Conservation (phyloP, 2,113 vertebrate species). For the Cyprinodon brontotheroides region DNA sequence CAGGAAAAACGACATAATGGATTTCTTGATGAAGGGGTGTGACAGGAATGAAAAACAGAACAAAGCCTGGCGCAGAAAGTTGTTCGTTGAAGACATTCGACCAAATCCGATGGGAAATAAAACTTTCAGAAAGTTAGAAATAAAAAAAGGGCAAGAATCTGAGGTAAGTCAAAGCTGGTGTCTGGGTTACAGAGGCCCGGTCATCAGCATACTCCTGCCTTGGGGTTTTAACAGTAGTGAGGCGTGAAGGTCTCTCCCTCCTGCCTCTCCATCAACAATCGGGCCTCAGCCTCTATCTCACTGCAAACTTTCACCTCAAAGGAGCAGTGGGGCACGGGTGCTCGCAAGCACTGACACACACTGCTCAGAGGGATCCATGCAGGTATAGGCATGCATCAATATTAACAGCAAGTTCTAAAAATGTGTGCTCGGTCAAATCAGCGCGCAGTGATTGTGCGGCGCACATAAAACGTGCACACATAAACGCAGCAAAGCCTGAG, state of each 20-base stretch:
- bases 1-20: slow-evolving; percentile 58
- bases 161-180: slow-evolving; percentile 20
- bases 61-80: slow-evolving; percentile 7
- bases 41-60: background rate
- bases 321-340: slow-evolving; percentile 63
- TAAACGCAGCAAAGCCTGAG: slow-evolving; percentile 57
- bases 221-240: slow-evolving; percentile 25
- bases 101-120: background rate
- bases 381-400: slow-evolving; percentile 77
- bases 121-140: slow-evolving; percentile 32
- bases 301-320: slow-evolving; percentile 66
- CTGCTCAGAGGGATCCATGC: slow-evolving; percentile 63
- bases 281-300: slow-evolving; percentile 66
- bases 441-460: slow-evolving; percentile 38
- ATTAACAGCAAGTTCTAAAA: slow-evolving; percentile 74
- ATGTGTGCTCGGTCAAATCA: slow-evolving; percentile 61
- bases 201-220: slow-evolving; percentile 24
- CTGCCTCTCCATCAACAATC: slow-evolving; percentile 58
- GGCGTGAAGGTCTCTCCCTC: slow-evolving; percentile 50
- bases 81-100: slow-evolving; percentile 18
- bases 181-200: slow-evolving; percentile 31
- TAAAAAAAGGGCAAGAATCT: slow-evolving; percentile 12
- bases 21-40: slow-evolving; percentile 28
- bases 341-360: slow-evolving; percentile 61
- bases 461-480: slow-evolving; percentile 20